Conservation (phyloP, 2,797 vertebrate species). For the Amblyraja radiata region DNA sequence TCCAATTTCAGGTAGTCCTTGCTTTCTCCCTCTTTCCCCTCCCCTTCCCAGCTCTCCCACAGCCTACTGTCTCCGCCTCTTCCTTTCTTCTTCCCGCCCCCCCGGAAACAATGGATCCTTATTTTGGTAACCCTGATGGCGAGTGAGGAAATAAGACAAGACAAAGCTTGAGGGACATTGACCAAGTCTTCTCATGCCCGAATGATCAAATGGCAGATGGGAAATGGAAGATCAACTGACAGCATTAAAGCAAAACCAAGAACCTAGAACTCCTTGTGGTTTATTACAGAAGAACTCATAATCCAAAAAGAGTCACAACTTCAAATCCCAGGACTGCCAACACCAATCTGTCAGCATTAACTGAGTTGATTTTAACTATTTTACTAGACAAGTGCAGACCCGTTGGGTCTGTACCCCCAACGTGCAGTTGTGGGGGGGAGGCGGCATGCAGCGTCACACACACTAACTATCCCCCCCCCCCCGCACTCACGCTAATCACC, state of each 20-base stretch:
- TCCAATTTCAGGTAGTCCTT: no score
- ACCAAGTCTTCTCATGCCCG: neutral
- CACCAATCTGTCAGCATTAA: neutral
- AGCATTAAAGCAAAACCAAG: neutral
- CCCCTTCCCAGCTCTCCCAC: no score
- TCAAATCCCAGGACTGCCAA: neutral
- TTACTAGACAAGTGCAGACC: no score
- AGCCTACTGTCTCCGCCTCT: no score
- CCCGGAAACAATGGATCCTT: neutral
- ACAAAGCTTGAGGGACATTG: neutral
- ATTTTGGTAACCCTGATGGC: neutral
- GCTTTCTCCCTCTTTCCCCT: no score
- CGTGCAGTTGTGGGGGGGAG: no score
- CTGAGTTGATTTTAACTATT: neutral
- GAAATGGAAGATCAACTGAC: neutral
- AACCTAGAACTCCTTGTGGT: neutral
- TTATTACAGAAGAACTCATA: neutral
- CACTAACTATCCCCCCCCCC: no score
- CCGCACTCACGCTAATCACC: no score
- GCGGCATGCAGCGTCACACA: no score
- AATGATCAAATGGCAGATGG: neutral
- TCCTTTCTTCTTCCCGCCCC: no score
- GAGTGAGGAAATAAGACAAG: neutral
- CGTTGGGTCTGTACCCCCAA: no score
- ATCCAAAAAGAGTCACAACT: neutral